phyloP scores from a whole-genome alignment of 1,140 invertebrate genomes.

The Dendroctonus ponderosae region DNA sequence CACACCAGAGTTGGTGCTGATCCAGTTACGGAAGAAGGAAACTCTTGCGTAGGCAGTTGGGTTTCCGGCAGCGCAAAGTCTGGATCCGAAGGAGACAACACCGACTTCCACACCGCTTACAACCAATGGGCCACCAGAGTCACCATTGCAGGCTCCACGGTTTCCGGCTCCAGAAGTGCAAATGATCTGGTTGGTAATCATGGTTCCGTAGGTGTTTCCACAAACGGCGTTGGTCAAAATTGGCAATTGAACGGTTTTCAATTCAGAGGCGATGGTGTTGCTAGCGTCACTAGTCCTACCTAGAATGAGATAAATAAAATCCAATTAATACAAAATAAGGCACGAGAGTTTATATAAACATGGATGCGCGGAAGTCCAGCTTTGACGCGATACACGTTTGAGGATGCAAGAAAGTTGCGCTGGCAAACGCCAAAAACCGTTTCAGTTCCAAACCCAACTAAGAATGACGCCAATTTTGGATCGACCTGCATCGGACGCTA shows the following conservation, averaged over 20 bases:
- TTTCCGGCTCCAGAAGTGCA: slow-evolving; percentile 26
- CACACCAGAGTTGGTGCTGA: background rate
- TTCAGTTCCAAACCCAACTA: too few species aligned
- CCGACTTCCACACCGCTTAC: slow-evolving; percentile 27
- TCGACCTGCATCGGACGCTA: too few species aligned
- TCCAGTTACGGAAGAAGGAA: slow-evolving; percentile 30
- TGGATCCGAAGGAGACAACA: slow-evolving; percentile 30
- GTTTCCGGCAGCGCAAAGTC: slow-evolving; percentile 10
- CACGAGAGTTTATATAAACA: background rate
- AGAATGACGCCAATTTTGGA: too few species aligned
- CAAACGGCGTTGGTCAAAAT: slow-evolving; percentile 22
- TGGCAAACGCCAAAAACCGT: too few species aligned
- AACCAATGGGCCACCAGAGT: slow-evolving; percentile 34
- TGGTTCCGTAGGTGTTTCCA: slow-evolving; percentile 2
- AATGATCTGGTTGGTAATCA: slow-evolving; percentile 17
- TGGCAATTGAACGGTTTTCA: slow-evolving; percentile 13
- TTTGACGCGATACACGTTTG: too few species aligned
- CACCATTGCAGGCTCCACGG: slow-evolving; percentile 30
- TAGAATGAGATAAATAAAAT: background rate
- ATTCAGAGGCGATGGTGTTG: slow-evolving; percentile 6
- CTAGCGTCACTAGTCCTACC: slow-evolving; percentile 12
- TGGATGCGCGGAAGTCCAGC: too few species aligned
- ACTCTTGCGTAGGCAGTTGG: slow-evolving; percentile 36
- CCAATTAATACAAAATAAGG: background rate
- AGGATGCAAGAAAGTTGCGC: too few species aligned